Conservation (phyloP, 2,113 vertebrate genomes). For the Dendrocopos noguchii region DNA sequence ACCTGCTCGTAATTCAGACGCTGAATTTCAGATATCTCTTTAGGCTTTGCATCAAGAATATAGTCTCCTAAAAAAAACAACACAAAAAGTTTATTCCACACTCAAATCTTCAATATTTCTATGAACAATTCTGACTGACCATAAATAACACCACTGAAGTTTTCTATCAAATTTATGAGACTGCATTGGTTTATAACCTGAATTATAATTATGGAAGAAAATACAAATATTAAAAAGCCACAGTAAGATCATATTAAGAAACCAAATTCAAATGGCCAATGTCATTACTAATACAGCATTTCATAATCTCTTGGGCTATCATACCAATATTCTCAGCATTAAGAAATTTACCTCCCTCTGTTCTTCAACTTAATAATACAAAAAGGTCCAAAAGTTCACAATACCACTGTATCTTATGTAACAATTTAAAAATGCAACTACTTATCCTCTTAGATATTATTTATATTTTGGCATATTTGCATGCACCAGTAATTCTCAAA, state of each 20-base stretch:
- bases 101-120: neutral
- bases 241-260: neutral
- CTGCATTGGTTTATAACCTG: neutral
- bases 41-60: constrained; percentile 97
- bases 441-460: neutral
- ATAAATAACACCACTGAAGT: neutral
- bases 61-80: constrained; percentile 89
- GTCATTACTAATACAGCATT: neutral
- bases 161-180: neutral
- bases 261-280: neutral
- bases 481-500: neutral
- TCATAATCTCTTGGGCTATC: neutral
- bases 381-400: neutral
- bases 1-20: constrained; percentile 99
- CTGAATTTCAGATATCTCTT: constrained; percentile 98
- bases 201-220: neutral
- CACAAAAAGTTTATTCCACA: neutral
- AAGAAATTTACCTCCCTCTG: neutral
- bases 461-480: neutral
- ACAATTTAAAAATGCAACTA: neutral
- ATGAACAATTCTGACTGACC: neutral
- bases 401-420: no score
- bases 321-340: neutral
- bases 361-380: neutral
- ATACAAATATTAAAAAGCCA: neutral